A percentile compares a stretch with the other conserved stretches of the same genome.
These are phyloP conservation scores for Danio choprae DNA, from an alignment of 2,797 vertebrate species.

Conservation along the genomic window DNA sequence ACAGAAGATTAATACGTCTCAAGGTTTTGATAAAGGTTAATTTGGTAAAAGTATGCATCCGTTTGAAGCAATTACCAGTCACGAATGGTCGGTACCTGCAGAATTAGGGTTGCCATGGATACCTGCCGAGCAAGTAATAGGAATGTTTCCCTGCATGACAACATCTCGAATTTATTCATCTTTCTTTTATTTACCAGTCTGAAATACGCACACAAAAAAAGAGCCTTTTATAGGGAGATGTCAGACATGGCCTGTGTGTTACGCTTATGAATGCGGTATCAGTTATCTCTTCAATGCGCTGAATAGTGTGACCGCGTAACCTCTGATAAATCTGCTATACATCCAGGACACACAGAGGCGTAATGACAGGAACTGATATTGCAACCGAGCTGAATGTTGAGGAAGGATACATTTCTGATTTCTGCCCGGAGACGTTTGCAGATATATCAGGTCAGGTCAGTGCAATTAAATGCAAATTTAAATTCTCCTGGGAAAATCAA, in stretches of 20 bases:
- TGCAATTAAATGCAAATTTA: background rate
- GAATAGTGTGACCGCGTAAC: slow-evolving; percentile 5
- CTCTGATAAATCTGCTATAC: background rate
- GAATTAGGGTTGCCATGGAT: slow-evolving; percentile 79
- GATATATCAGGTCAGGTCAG: background rate
- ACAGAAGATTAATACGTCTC: slow-evolving; percentile 80
- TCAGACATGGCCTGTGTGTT: background rate
- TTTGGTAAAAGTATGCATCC: slow-evolving; percentile 82
- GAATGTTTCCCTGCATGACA: slow-evolving; percentile 74
- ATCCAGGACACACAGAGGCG: background rate
- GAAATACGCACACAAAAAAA: slow-evolving; percentile 45
- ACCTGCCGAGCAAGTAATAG: slow-evolving; percentile 71
- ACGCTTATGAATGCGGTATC: slow-evolving; percentile 25
- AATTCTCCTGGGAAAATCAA: background rate
- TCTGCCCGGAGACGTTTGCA: background rate
- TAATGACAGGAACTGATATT: slow-evolving; percentile 28
- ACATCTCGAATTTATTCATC: slow-evolving; percentile 72
- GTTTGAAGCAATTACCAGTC: slow-evolving; percentile 80
- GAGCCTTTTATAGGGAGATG: slow-evolving; percentile 7
- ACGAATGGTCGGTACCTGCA: slow-evolving; percentile 71
- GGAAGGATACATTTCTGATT: slow-evolving; percentile 16
- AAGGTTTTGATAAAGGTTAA: slow-evolving; percentile 82
- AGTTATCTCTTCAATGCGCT: slow-evolving; percentile 30
- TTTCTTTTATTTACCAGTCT: slow-evolving; percentile 61
- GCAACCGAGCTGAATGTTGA: background rate